phyloP scores from a whole-genome alignment of 2,113 vertebrate genomes.

The Butastur rufipennis region DNA sequence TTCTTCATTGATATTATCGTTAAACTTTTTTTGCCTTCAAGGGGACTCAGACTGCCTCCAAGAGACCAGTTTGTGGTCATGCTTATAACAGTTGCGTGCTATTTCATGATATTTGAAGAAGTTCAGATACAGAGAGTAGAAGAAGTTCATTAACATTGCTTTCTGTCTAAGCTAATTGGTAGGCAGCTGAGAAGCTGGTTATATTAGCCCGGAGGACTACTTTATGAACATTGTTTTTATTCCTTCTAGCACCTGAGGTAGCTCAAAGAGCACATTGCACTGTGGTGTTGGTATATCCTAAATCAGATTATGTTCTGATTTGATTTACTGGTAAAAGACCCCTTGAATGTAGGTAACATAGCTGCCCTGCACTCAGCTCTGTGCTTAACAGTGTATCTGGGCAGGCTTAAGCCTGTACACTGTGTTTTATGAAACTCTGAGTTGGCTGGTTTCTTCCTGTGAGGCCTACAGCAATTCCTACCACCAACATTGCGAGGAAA shows the following conservation, averaged over 20 bases:
- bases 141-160: background rate
- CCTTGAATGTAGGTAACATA: background rate
- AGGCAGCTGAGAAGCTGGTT: background rate
- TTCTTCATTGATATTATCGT: background rate
- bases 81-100: background rate
- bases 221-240: background rate
- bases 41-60: background rate
- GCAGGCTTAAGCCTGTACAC: background rate
- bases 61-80: background rate
- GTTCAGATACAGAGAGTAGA: background rate
- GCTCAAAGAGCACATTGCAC: background rate
- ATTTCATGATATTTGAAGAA: background rate
- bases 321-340: background rate
- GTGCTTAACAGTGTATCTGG: background rate
- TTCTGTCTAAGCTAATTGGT: background rate
- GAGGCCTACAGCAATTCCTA: slow-evolving; percentile 53
- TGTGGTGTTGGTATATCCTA: background rate
- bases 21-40: background rate
- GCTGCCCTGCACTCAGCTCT: background rate
- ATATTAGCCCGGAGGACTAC: background rate
- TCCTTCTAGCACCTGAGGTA: background rate
- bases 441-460: slow-evolving; percentile 47
- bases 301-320: background rate
- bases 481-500: slow-evolving; percentile 18
- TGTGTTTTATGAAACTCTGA: slow-evolving; percentile 23